Conservation (phyloP, 2,888 invertebrate species). For the Drosophila stalkeri region DNA sequence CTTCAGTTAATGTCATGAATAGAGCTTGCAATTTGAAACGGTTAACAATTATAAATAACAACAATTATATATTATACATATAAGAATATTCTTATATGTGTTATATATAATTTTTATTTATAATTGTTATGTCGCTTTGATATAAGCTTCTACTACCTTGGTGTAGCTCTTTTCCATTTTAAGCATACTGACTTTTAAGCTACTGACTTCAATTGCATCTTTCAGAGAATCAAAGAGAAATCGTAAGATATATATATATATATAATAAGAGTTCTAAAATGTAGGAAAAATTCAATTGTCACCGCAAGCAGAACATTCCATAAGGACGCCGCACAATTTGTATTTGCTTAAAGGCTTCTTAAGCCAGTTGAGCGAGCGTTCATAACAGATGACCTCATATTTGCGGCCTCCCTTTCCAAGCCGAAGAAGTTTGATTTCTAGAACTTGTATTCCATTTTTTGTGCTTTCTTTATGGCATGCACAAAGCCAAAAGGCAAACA, state of each 20-base stretch:
- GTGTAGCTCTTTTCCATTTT: too few relatives aligned
- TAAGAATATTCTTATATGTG: too few relatives aligned
- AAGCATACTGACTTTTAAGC: too few relatives aligned
- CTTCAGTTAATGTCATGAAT: too few relatives aligned
- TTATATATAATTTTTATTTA: too few relatives aligned
- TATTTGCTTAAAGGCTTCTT: slow-evolving; percentile 79
- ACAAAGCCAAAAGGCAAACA: slow-evolving; percentile 85
- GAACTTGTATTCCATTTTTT: slow-evolving; percentile 51
- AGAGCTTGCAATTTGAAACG: too few relatives aligned
- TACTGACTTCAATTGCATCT: not conserved
- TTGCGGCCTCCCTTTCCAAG: slow-evolving; percentile 26
- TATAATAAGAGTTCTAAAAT: not conserved
- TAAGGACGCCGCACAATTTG: slow-evolving; percentile 9
- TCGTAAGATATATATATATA: too few relatives aligned
- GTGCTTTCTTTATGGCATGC: slow-evolving; percentile 82
- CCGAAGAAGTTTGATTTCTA: slow-evolving; percentile 79
- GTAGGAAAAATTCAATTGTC: slow-evolving; percentile 36
- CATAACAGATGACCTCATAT: slow-evolving; percentile 85
- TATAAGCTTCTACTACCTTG: too few relatives aligned
- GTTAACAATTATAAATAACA: too few relatives aligned
- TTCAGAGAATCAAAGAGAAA: not conserved
- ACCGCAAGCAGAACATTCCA: not conserved
- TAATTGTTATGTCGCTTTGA: too few relatives aligned
- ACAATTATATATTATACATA: too few relatives aligned
- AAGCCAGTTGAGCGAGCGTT: slow-evolving; percentile 62